Base-by-base conservation (phyloP, 2,888 invertebrate species). In the Thereva unica region DNA sequence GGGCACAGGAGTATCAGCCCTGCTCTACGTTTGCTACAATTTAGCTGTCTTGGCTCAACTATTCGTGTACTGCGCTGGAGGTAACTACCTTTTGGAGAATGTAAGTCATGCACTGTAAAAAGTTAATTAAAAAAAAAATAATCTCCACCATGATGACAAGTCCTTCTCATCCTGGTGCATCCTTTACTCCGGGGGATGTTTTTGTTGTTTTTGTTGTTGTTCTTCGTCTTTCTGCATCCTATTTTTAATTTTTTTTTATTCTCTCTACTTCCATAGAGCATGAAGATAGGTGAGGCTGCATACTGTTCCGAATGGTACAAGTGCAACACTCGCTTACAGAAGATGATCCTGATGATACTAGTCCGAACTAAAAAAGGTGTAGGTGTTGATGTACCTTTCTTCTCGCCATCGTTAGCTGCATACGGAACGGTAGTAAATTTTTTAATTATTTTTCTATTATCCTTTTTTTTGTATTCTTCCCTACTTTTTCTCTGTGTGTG, bases 291-390 rank as follows among this genome's bases (percentile, higher is more conserved):
- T 6, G 38, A 45, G 5, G 56, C 44, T 3, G 49, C 53, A 44
- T 68, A 70, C 35, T 66, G 63, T 40, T 55, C 54, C 34, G 67
- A 68, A 41, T 70, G 70, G 70, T 66, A 70, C 38, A 67, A 57
- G 44, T 66, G 50, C 40, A 50, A 67, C 40, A 10, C 42, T 5
- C 34, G 35, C 3, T 64, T 67, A n/a, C 61, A 56, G 12, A 61
- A 68, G 50, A 52, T 68, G 52, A 12, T 70, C 7, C 52, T 67
- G 12, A 34, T 70, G 8, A 50, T 70, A n/a, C 45, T 70, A 53
- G 50, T 67, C 8, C 41, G 67, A 47, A 4, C 63, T 23, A 64
- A 65, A 38, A 61, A 57, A 38, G 66, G 67, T n/a, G 65, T 50
- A 37, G 9, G 55, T 4, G 50, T 67, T 10, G 12, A 44, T 59